Base-by-base conservation (phyloP, 2,888 invertebrate species). In the Caenorhabditis plicata region DNA sequence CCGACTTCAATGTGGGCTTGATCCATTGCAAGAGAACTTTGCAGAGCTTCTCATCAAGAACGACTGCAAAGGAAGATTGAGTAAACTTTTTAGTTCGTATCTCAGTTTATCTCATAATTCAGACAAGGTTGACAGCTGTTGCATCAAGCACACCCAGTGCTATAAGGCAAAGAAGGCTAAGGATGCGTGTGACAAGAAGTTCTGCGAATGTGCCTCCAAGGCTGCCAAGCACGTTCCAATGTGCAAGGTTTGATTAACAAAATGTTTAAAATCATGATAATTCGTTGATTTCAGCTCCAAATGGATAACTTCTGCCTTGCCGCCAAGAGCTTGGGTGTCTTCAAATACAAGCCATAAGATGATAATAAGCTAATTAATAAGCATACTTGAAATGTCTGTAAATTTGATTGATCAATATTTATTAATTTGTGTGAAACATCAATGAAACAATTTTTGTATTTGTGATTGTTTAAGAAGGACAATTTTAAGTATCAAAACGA, bases 1-100 rank as follows among this genome's bases (percentile, higher is more conserved):
- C 22, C 45, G 55, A 20, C 55, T 61, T 44, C 51, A 54, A 13
- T 61, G 61, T 19, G 61, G 61, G 23, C 45, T 55, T 17, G 61
- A 61, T 31, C 17, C 25, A 8, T 3, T 61, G 36, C 54, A 54
- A 41, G 22, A 46, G n/a, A 35, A 36, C 26, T 55, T 61, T 26
- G 61, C 61, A 3, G 55, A 61, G 48, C 43, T 51, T 13, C 20
- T 61, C 11, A 38, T 61, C 29, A 55, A 54, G 36, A 52, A 51
- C 20, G 61, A 61, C 29, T 61, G 61, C 50, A 61, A 61, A 19
- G 61, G 61, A 50, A 43, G 61, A 48, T 26, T 61, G 15, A 42
- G 61, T 61, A 17, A 49, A 33, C 13, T 38, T 22, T 19, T 20
- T 3, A 35, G n/a, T 19, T 35, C 8, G 17, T 17, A 15, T 7